Conservation (phyloP, 2,888 invertebrate species). For the Zeuzera pyrina region DNA sequence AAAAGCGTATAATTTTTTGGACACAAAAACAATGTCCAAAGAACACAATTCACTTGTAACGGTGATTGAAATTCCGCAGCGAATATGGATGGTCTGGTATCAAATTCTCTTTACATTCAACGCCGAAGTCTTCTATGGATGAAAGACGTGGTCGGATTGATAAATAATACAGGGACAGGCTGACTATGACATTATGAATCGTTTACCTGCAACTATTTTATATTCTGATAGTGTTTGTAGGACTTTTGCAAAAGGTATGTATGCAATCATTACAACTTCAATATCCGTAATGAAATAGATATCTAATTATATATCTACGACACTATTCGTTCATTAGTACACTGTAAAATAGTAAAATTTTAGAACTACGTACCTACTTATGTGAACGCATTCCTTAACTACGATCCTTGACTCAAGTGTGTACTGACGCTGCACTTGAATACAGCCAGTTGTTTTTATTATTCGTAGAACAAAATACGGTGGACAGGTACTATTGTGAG, state of each 20-base stretch:
- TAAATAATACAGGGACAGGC: slow-evolving; percentile 23
- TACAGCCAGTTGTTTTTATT: slow-evolving; percentile 39
- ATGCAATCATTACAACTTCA: no score
- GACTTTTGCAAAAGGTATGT: slow-evolving; percentile 3
- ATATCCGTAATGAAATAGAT: no score
- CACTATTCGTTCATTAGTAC: no score
- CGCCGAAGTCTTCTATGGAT: slow-evolving; percentile 21
- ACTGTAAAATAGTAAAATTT: background rate
- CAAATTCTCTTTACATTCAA: slow-evolving; percentile 26
- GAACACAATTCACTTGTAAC: no score
- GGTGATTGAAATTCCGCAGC: slow-evolving; percentile 43
- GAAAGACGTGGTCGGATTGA: slow-evolving; percentile 44
- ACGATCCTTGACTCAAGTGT: slow-evolving; percentile 22
- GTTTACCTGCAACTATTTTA: slow-evolving; percentile 36
- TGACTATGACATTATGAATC: slow-evolving; percentile 17
- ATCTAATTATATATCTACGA: no score
- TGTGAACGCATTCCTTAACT: slow-evolving; percentile 25
- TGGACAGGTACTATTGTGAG: slow-evolving; percentile 42
- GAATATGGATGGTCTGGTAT: slow-evolving; percentile 21
- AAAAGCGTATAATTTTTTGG: background rate
- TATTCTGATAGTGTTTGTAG: slow-evolving; percentile 29
- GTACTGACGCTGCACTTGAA: slow-evolving; percentile 30
- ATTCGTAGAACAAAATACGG: slow-evolving; percentile 49
- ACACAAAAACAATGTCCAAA: background rate
- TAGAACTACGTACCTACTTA: no score